Conservation (phyloP, 2,888 invertebrate species). For the Heliothis peltigera region DNA sequence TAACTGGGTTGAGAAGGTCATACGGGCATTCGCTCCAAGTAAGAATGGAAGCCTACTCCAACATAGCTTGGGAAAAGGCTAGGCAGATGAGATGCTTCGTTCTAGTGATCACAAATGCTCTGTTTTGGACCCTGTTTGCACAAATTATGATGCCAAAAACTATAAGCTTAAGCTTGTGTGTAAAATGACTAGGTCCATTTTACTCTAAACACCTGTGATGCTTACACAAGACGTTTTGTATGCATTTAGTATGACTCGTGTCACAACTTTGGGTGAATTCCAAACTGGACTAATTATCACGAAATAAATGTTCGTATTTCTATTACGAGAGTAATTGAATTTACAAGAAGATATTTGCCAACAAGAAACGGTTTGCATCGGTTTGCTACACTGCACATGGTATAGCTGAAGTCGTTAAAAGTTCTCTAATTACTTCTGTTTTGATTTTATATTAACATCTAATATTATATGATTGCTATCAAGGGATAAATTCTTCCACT, state of each 20-base stretch:
- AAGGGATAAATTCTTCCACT: background rate
- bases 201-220: background rate
- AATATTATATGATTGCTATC: background rate
- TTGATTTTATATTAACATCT: background rate
- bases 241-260: slow-evolving; percentile 15
- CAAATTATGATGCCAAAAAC: too few relatives aligned
- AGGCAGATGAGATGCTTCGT: too few relatives aligned
- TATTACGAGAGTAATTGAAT: slow-evolving; percentile 29
- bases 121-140: too few relatives aligned
- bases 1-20: too few relatives aligned
- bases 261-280: slow-evolving; percentile 51
- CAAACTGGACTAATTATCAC: slow-evolving; percentile 36
- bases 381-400: slow-evolving; percentile 22
- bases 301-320: slow-evolving; percentile 30
- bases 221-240: slow-evolving; percentile 4
- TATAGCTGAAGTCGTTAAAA: slow-evolving; percentile 2
- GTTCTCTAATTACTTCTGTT: background rate
- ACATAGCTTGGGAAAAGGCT: too few relatives aligned
- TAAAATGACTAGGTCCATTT: background rate
- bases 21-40: too few relatives aligned
- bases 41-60: too few relatives aligned
- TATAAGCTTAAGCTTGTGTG: too few relatives aligned
- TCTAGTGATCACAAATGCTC: too few relatives aligned
- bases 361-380: slow-evolving; percentile 13
- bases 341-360: slow-evolving; percentile 5